phyloP scores from a whole-genome alignment of 2,113 vertebrate genomes.

The Pterocles orientalis region DNA sequence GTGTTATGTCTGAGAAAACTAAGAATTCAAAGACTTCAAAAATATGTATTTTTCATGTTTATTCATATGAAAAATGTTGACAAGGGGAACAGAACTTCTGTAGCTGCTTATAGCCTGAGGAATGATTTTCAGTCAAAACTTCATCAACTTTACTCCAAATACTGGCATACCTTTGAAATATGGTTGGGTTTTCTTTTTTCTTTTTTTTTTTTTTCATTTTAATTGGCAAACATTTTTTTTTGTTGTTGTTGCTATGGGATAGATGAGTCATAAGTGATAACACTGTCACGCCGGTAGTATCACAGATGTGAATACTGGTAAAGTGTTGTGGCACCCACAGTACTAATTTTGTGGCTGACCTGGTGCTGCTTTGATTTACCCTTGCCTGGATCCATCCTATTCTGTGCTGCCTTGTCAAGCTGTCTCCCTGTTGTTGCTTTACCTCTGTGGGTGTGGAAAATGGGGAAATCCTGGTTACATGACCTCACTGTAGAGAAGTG shows the following conservation, averaged over 20 bases:
- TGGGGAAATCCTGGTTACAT: neutral
- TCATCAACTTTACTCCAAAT: neutral
- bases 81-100: neutral
- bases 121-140: neutral
- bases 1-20: neutral
- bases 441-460: neutral
- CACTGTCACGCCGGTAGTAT: neutral
- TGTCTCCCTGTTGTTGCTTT: neutral
- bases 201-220: neutral
- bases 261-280: rapidly evolving
- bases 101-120: neutral
- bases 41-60: neutral
- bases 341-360: neutral
- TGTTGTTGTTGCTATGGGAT: neutral
- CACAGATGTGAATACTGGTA: neutral
- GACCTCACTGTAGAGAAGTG: neutral
- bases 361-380: neutral
- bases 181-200: rapidly evolving
- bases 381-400: neutral
- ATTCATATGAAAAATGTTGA: neutral
- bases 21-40: neutral
- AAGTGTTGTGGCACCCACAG: neutral
- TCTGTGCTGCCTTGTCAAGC: neutral
- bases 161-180: neutral
- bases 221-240: neutral